Evolutionary conservation across 1,140 invertebrate species (phyloP).

Genomic region (Trichoplusia ni): DNA sequence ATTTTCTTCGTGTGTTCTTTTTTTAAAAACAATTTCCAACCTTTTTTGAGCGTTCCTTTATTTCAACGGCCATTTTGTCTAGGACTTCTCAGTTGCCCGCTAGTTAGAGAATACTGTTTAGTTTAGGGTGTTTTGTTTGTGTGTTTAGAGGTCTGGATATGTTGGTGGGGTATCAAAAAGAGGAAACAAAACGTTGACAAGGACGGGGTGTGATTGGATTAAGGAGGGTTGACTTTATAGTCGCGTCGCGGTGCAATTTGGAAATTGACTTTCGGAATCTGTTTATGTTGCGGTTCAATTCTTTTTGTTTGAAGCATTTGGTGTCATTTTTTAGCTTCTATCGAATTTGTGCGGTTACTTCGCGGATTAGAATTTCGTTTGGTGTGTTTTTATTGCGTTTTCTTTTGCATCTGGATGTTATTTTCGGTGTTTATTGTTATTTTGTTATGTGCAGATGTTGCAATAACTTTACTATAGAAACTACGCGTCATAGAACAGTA

Average conservation of each 20-base stretch:
- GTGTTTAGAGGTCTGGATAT: constrained; percentile 50
- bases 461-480: too few species aligned
- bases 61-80: constrained; percentile 43
- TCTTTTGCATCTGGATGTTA: constrained; percentile 6
- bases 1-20: constrained; percentile 75
- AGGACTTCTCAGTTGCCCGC: constrained; percentile 40
- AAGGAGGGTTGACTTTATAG: constrained; percentile 78
- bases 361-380: constrained; percentile 38
- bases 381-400: constrained; percentile 5
- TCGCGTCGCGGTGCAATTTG: constrained; percentile 73
- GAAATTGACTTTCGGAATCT: constrained; percentile 78
- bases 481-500: too few species aligned
- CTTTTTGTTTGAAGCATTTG: constrained; percentile 60
- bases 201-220: constrained; percentile 76
- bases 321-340: constrained; percentile 61
- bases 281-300: constrained; percentile 67
- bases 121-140: constrained; percentile 17
- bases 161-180: constrained; percentile 54
- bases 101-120: background rate
- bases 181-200: constrained; percentile 79
- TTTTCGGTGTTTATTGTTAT: constrained; percentile 1
- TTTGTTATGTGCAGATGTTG: background rate
- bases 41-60: constrained; percentile 54
- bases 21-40: constrained; percentile 65
- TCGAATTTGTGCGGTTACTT: constrained; percentile 49